Conservation (phyloP, 2,113 vertebrate species). For the Engraulis encrasicolus region DNA sequence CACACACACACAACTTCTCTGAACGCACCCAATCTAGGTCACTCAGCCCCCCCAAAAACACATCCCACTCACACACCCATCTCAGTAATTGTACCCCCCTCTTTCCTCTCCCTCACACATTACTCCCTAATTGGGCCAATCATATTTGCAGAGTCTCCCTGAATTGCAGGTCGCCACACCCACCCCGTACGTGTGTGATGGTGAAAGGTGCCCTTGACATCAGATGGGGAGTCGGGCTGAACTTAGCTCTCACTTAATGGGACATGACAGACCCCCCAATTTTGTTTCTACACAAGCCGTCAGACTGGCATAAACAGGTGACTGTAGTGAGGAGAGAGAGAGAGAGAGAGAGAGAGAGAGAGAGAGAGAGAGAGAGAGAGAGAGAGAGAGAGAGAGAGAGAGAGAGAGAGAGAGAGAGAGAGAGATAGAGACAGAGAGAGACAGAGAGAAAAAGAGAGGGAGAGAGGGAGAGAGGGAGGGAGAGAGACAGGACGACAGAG, state of each 20-base stretch:
- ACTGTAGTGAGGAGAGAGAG: not conserved
- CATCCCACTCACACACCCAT: too few relatives aligned
- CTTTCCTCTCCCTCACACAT: too few relatives aligned
- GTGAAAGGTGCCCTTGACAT: not conserved
- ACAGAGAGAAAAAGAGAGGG: too few relatives aligned
- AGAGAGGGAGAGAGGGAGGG: not conserved
- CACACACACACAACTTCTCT: too few relatives aligned
- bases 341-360: not conserved
- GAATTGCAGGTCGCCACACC: not conserved
- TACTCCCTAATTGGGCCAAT: too few relatives aligned
- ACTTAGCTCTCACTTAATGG: not conserved
- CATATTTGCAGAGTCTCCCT: not conserved
- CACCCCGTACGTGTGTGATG: not conserved
- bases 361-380: not conserved
- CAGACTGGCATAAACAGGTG: not conserved
- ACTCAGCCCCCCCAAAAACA: too few relatives aligned
- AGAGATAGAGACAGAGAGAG: not conserved
- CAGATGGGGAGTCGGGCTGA: not conserved
- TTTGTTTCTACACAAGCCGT: not conserved
- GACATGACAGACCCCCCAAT: not conserved
- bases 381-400: not conserved
- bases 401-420: not conserved
- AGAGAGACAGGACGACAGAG: not conserved
- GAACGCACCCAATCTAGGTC: too few relatives aligned
- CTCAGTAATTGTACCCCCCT: too few relatives aligned